These are phyloP conservation scores for Drosophila histrio DNA, from an alignment of 2,888 invertebrate species.

Conservation along the genomic window DNA sequence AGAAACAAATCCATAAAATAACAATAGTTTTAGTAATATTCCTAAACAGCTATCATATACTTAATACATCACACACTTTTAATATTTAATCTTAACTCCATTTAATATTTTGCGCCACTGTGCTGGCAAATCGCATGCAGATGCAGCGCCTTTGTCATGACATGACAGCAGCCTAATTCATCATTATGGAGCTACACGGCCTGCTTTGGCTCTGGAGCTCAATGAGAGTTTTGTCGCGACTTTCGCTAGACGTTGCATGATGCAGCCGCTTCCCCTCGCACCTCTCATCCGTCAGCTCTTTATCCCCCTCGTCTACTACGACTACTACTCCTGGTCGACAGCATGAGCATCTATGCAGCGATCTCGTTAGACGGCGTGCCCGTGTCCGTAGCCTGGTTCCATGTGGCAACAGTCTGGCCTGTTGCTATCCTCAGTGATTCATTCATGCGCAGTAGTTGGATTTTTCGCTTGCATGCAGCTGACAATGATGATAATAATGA, in stretches of 20 bases:
- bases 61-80: no score
- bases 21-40: no score
- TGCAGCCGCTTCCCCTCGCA: conserved; percentile 11
- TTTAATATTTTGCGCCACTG: conserved; percentile 6
- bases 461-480: conserved; percentile 72
- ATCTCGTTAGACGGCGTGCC: conserved; percentile 66
- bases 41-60: no score
- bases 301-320: no score
- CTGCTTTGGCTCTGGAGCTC: conserved; percentile 24
- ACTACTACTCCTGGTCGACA: background rate
- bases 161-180: conserved; percentile 82
- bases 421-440: conserved; percentile 58
- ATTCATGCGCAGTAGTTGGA: conserved; percentile 75
- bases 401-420: conserved; percentile 24
- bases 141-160: conserved; percentile 79
- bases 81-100: background rate
- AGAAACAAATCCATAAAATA: no score
- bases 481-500: conserved; percentile 75
- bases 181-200: conserved; percentile 75
- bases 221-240: conserved; percentile 78
- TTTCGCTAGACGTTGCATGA: conserved; percentile 75
- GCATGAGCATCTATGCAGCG: conserved; percentile 56
- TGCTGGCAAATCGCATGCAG: conserved; percentile 74
- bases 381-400: conserved; percentile 48
- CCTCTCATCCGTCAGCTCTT: background rate